These are phyloP conservation scores for Sylvicola fuscatus DNA, from an alignment of 2,888 invertebrate genomes.

Conservation along the genomic window DNA sequence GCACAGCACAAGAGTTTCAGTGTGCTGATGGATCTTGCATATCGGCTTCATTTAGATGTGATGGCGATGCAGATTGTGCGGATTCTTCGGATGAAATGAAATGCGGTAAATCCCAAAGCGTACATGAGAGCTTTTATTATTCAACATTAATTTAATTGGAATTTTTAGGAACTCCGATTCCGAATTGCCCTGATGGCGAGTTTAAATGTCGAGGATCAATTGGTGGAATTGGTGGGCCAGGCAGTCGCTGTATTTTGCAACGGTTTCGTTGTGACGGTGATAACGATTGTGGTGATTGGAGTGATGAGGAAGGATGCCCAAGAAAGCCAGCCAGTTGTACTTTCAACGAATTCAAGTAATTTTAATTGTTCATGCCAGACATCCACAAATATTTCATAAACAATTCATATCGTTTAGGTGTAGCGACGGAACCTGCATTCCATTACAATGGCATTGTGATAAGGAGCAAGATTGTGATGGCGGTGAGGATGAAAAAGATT, in stretches of 20 bases:
- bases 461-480: conserved; percentile 59
- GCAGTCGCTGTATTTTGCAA: conserved; percentile 42
- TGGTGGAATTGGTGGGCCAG: conserved; percentile 21
- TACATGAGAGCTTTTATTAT: too few species aligned
- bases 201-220: conserved; percentile 49
- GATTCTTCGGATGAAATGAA: conserved; percentile 55
- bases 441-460: conserved; percentile 58
- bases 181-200: conserved; percentile 49
- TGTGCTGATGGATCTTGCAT: conserved; percentile 57
- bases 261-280: conserved; percentile 68
- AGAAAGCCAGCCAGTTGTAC: conserved; percentile 43
- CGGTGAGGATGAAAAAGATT: conserved; percentile 57
- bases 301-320: conserved; percentile 63
- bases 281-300: conserved; percentile 75
- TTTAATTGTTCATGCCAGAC: conserved; percentile 2
- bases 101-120: conserved; percentile 32
- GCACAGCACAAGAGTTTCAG: conserved; percentile 49
- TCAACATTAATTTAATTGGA: neutral
- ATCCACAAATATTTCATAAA: neutral
- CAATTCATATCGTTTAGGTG: conserved; percentile 31
- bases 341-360: conserved; percentile 46
- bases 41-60: conserved; percentile 50
- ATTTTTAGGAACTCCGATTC: conserved; percentile 23
- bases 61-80: conserved; percentile 51
- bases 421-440: conserved; percentile 56